A percentile compares a stretch with the other conserved stretches of the same genome.
Conservation (phyloP, 2,797 vertebrate genomes). For the Pantherophis alleghaniensis region DNA sequence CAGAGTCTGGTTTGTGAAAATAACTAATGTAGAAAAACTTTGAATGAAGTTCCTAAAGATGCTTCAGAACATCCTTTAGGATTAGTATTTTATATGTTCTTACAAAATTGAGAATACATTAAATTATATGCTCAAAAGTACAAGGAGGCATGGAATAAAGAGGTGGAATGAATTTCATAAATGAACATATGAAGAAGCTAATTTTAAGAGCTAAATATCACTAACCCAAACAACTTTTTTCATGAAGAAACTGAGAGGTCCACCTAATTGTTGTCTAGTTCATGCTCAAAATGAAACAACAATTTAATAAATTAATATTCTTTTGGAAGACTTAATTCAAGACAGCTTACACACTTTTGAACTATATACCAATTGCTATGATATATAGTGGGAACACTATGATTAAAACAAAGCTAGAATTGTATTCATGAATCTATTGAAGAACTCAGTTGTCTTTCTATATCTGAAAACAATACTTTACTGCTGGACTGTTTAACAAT, state of each 20-base stretch:
- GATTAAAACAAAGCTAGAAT: not conserved
- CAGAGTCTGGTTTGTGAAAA: not conserved
- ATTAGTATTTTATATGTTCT: not conserved
- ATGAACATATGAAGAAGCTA: not conserved
- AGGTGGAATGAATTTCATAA: not conserved
- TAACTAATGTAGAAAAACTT: not conserved
- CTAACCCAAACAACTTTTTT: not conserved
- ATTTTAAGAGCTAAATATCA: not conserved
- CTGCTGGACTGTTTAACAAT: not conserved
- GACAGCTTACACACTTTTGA: not conserved
- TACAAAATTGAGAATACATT: not conserved
- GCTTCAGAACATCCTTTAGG: not conserved
- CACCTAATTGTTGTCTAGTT: not conserved
- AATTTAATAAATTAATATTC: not conserved
- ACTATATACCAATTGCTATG: not conserved
- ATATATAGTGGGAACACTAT: not conserved
- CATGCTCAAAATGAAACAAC: not conserved
- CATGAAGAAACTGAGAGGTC: not conserved
- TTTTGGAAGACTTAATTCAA: not conserved
- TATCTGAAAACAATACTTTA: not conserved
- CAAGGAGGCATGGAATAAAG: not conserved
- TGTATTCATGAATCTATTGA: not conserved
- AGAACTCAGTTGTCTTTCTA: not conserved
- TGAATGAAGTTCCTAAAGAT: constrained; percentile 19
- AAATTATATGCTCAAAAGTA: not conserved